Base-by-base conservation (phyloP, 2,888 invertebrate genomes). In the Sphecodes monilicornis region DNA sequence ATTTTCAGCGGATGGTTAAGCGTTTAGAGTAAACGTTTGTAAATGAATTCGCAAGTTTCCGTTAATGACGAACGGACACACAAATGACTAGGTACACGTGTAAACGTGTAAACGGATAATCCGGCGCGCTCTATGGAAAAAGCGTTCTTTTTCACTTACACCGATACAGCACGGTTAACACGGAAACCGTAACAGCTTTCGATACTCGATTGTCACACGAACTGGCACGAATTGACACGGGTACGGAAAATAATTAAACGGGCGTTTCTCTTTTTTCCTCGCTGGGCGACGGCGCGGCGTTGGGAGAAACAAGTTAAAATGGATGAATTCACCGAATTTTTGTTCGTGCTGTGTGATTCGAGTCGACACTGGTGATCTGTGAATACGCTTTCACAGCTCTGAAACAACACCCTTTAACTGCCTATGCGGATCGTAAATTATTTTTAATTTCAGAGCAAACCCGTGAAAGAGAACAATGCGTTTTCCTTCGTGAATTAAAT, bases 241-340 rank as follows among this genome's bases (percentile, higher is more conserved):
- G 70, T 41, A 77, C 76, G 54, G 77, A 74, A 84, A 85, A 84
- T 84, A 85, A 85, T 85, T 84, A 77, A 85, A 85, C 85, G 70
- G 73, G 22, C 60, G 85, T 74, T 85, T 60, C 54, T 54, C 54
- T 54, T 54, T 54, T 54, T 54, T 54, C 54, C 54, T n/a, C 54
- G 54, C 54, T 0, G 54, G 54, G 11, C 54, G 54, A 16, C 73
- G 41, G 69, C 72, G 22, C 73, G 41, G 69, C 72, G 60, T 22
- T 22, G 36, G 16, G 43, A 57, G 69, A 80, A 85, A 80, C 78
- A 70, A 72, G 80, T 75, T 74, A 36, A 78, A 85, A 85, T 60
- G 71, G 77, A 78, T 57, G 78, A 78, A 78, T 84, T 78, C 75
- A 26, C 75, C 36, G 64, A 72, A 80, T 80, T 85, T 78, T 78